These are phyloP conservation scores for Lagorchestes hirsutus DNA, from an alignment of 2,797 vertebrate species.

Conservation along the genomic window DNA sequence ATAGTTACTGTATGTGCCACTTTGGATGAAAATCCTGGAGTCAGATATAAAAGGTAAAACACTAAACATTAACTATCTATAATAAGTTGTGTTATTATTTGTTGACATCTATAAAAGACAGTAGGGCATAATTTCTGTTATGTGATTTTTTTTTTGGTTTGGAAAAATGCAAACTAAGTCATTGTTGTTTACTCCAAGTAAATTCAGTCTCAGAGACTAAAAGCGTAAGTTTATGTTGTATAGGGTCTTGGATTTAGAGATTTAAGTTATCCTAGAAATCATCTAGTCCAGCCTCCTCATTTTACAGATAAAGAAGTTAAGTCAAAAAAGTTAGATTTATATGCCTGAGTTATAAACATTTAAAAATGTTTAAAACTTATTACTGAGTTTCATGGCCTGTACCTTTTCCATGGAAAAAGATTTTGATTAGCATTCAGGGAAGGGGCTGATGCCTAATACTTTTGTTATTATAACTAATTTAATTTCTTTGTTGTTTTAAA, in stretches of 20 bases:
- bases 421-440: constrained; percentile 30
- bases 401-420: constrained; percentile 33
- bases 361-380: not conserved
- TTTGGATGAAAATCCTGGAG: constrained; percentile 95
- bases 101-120: not conserved
- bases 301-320: not conserved
- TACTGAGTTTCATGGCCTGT: constrained; percentile 44
- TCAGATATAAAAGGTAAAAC: constrained; percentile 93
- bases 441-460: constrained; percentile 20
- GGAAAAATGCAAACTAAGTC: not conserved
- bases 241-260: constrained; percentile 5
- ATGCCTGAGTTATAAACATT: not conserved
- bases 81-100: not conserved
- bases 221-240: not conserved
- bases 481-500: not conserved
- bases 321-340: not conserved
- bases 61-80: not conserved
- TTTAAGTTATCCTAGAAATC: constrained; percentile 21
- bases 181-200: not conserved
- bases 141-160: constrained; percentile 35
- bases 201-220: not conserved
- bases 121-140: not conserved
- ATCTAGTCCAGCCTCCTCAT: constrained; percentile 1
- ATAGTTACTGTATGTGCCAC: constrained; percentile 96
- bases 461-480: constrained; percentile 11